Base-by-base conservation (phyloP, 2,888 invertebrate genomes). In the Eretmocerus hayati region DNA sequence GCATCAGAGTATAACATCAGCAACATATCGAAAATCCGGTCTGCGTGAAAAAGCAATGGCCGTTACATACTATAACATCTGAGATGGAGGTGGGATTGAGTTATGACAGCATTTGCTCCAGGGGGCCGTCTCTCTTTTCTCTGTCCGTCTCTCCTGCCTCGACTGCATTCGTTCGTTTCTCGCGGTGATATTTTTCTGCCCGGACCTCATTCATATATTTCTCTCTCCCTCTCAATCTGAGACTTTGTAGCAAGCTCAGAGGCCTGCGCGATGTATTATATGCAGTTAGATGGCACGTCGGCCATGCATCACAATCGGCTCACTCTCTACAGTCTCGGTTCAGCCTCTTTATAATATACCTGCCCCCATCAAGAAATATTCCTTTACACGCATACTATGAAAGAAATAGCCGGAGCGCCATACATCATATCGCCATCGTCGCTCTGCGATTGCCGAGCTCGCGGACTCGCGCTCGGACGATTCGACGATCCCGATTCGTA, bases 51-150 rank as follows among this genome's bases (percentile, higher is more conserved):
- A n/a, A n/a, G n/a, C n/a, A n/a, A n/a, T n/a, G n/a, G n/a, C n/a
- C n/a, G n/a, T n/a, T n/a, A n/a, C n/a, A n/a, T n/a, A n/a, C n/a
- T n/a, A n/a, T n/a, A n/a, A n/a, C n/a, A n/a, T 26, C 26, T 26
- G 58, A 62, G 61, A 66, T 62, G 66, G 64, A 69, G 68, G 69
- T 69, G 69, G 71, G 71, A 71, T 71, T 71, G 71, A 71, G 70
- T 71, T 71, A 71, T 71, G 71, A 71, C 71, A 71, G 67, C 67
- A 69, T 64, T 66, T 68, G 69, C 69, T 67, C 68, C 66, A 62
- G 70, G 69, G 67, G 69, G 69, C 69, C 69, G 67, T 48, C 44
- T 47, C 50, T 53, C 39, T 32, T n/a, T n/a, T n/a, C n/a, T n/a
- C n/a, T n/a, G n/a, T n/a, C n/a, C n/a, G n/a, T n/a, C 43, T 32